These are phyloP conservation scores for Eubasilissa splendida DNA, from an alignment of 2,888 invertebrate genomes.

Conservation along the genomic window DNA sequence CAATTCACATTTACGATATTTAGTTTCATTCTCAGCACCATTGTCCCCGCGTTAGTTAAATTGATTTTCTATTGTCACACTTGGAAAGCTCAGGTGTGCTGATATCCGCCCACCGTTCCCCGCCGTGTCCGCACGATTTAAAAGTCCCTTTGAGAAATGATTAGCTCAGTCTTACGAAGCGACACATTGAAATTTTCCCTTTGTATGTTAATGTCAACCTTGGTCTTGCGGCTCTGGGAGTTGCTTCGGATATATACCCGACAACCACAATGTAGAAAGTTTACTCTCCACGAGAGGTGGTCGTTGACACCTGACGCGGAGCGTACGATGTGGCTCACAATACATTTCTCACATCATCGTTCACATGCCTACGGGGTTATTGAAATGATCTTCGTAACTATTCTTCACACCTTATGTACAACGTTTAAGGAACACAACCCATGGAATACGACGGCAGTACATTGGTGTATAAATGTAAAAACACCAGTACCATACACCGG, in stretches of 20 bases:
- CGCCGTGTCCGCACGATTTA: neutral
- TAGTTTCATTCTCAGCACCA: too few species aligned
- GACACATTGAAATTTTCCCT: neutral
- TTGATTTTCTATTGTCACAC: too few species aligned
- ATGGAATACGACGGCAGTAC: too few species aligned
- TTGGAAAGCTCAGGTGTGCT: too few species aligned
- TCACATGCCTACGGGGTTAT: constrained; percentile 6
- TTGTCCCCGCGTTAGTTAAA: too few species aligned
- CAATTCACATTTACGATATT: too few species aligned
- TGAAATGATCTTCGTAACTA: neutral
- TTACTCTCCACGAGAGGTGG: neutral
- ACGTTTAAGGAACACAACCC: too few species aligned
- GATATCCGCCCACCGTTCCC: too few species aligned
- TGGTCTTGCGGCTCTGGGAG: neutral
- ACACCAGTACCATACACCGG: too few species aligned
- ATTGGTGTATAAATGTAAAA: too few species aligned
- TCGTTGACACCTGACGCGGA: neutral
- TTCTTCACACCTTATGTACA: too few species aligned
- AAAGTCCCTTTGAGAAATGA: constrained; percentile 7
- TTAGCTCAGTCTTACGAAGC: neutral
- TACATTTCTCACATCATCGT: neutral
- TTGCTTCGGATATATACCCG: neutral
- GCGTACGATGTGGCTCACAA: neutral
- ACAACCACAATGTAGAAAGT: constrained; percentile 19
- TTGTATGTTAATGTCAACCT: constrained; percentile 26